phyloP scores from a whole-genome alignment of 2,797 vertebrate genomes.

The Hemibagrus guttatus region DNA sequence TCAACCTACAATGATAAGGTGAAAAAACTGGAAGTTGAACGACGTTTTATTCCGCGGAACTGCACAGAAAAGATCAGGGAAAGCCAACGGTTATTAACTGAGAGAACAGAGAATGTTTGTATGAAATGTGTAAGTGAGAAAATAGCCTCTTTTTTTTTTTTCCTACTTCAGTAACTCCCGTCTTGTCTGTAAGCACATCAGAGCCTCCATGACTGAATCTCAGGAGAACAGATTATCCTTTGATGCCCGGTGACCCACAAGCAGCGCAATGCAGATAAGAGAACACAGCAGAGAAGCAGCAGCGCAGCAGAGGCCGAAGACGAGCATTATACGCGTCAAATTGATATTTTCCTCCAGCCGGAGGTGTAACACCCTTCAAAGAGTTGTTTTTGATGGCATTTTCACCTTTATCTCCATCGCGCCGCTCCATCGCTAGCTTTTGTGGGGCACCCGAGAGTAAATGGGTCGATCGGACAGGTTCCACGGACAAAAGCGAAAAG shows the following conservation, averaged over 20 bases:
- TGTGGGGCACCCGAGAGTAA: conserved; percentile 41
- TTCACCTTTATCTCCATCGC: conserved; percentile 56
- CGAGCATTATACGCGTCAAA: conserved; percentile 36
- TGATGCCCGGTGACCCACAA: conserved; percentile 43
- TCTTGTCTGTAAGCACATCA: conserved; percentile 25
- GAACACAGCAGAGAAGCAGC: conserved; percentile 37
- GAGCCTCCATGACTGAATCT: conserved; percentile 31
- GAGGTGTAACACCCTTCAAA: conserved; percentile 51
- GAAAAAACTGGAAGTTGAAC: background rate
- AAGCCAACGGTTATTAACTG: background rate
- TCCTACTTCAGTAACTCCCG: background rate
- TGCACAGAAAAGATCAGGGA: background rate
- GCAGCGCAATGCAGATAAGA: conserved; percentile 47
- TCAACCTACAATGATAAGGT: background rate
- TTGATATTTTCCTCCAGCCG: conserved; percentile 46
- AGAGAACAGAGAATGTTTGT: background rate
- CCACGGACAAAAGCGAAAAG: conserved; percentile 51
- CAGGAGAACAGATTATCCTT: conserved; percentile 38
- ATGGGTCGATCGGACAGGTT: conserved; percentile 58
- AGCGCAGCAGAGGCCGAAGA: conserved; percentile 25
- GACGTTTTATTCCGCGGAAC: background rate
- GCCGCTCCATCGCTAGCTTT: conserved; percentile 47
- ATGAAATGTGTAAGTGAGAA: background rate
- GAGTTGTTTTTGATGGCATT: conserved; percentile 53
- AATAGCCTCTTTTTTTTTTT: background rate